Evolutionary conservation across 2,888 invertebrate genomes (phyloP).

Genomic region (Selenia dentaria): DNA sequence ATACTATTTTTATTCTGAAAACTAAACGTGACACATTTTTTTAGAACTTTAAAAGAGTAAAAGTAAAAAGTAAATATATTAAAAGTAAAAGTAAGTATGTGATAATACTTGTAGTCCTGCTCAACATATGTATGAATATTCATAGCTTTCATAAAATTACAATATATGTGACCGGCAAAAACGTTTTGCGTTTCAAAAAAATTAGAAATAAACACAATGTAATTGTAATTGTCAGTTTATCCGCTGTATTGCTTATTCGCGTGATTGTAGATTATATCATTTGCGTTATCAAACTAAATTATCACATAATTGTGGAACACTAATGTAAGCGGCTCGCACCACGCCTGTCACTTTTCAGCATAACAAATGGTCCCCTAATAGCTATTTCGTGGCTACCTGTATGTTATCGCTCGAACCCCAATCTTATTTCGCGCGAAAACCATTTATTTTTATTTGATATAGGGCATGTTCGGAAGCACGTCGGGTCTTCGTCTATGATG

Average conservation of each 20-base stretch:
- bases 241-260: background rate
- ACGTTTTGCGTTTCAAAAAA: too few species aligned
- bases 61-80: too few species aligned
- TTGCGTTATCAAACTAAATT: conserved; percentile 24
- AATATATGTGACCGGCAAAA: too few species aligned
- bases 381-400: conserved; percentile 25
- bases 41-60: too few species aligned
- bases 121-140: too few species aligned
- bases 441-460: conserved; percentile 62
- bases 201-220: too few species aligned
- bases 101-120: too few species aligned
- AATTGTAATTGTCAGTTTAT: too few species aligned
- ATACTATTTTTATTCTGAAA: too few species aligned
- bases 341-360: conserved; percentile 26
- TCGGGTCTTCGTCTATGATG: conserved; percentile 73
- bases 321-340: conserved; percentile 25
- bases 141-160: too few species aligned
- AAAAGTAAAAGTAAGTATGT: too few species aligned
- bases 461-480: conserved; percentile 63
- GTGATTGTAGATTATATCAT: conserved; percentile 16
- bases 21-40: too few species aligned
- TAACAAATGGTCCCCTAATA: conserved; percentile 36
- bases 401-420: conserved; percentile 25
- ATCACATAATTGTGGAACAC: conserved; percentile 24
- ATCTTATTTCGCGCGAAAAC: conserved; percentile 34